Evolutionary conservation across 1,140 invertebrate species (phyloP), one percentile per base, ranked within the genome.

Genomic region (Anastatus disparis): DNA sequence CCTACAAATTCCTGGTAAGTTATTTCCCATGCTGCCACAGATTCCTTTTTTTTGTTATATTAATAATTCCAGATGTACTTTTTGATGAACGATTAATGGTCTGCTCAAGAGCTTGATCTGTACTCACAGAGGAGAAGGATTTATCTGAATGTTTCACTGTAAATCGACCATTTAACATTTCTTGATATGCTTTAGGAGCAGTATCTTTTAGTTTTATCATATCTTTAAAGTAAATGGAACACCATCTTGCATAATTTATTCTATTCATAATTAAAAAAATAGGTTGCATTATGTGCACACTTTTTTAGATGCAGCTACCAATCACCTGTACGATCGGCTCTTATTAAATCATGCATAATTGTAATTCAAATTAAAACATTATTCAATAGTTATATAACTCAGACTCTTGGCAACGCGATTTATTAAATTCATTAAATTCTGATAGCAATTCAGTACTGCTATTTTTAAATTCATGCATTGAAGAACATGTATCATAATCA

Each of bases 181-280:
- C 6, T 38, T 40, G 2, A 40, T 22, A 58, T 15, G 17, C 55
- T 22, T 58, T 17, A 40, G 55, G 55, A 40, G 22, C 24, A 20
- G 13, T 61, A 10, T 61, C 15, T 26, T 44, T n/a, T 44, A 61
- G 20, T 2, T 15, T 40, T 7, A 42, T 9, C 26, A 66, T 62
- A 48, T 72, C 70, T 52, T 66, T 26, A 1, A 63, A 27, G 38
- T 63, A 72, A 27, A 75, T 27, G 9, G 63, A 3, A 24, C 35
- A 7, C 74, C 70, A 75, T 52, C 63, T 44, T 12, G 56, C 55
- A 55, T 75, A 75, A 62, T 72, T 70, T 13, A 50, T 27, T 42
- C 66, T 44, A 27, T 75, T 63, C 40, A 70, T 53, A 6, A 66
- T 15, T 22, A 48, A 40, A 27, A 75, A 72, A n/a, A 70, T n/a